These are phyloP conservation scores for Aporophyla lueneburgensis DNA, from an alignment of 2,888 invertebrate genomes.

Conservation along the genomic window DNA sequence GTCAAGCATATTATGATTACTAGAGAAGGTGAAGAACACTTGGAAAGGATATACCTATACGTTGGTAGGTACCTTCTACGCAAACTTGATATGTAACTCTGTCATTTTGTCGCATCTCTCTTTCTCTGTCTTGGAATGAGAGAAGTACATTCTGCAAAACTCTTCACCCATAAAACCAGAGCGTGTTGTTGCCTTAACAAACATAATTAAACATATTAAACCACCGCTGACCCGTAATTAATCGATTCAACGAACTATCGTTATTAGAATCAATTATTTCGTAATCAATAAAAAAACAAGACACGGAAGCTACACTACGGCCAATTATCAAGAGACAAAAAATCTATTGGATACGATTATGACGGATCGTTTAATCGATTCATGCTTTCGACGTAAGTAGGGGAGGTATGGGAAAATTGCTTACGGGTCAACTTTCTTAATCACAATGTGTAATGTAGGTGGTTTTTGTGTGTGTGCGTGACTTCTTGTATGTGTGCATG, in stretches of 20 bases:
- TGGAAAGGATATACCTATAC: background rate
- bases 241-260: constrained; percentile 81
- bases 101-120: background rate
- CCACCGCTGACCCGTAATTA: constrained; percentile 76
- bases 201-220: constrained; percentile 66
- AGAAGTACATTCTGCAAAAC: constrained; percentile 20
- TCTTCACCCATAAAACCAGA: constrained; percentile 38
- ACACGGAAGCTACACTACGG: constrained; percentile 81
- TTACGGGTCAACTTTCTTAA: constrained; percentile 84
- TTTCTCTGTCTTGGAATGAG: background rate
- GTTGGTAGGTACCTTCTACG: background rate
- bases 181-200: constrained; percentile 33
- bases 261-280: constrained; percentile 82
- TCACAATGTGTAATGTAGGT: constrained; percentile 59
- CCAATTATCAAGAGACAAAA: constrained; percentile 82
- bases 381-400: constrained; percentile 74
- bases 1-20: background rate
- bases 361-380: constrained; percentile 81
- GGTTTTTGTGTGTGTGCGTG: constrained; percentile 54
- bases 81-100: background rate
- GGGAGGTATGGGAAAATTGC: constrained; percentile 82
- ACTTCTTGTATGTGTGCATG: constrained; percentile 31
- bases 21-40: background rate
- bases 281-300: constrained; percentile 79
- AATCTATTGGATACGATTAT: constrained; percentile 78